phyloP scores from a whole-genome alignment of 2,113 vertebrate genomes.

The Microcebus tavaratra region DNA sequence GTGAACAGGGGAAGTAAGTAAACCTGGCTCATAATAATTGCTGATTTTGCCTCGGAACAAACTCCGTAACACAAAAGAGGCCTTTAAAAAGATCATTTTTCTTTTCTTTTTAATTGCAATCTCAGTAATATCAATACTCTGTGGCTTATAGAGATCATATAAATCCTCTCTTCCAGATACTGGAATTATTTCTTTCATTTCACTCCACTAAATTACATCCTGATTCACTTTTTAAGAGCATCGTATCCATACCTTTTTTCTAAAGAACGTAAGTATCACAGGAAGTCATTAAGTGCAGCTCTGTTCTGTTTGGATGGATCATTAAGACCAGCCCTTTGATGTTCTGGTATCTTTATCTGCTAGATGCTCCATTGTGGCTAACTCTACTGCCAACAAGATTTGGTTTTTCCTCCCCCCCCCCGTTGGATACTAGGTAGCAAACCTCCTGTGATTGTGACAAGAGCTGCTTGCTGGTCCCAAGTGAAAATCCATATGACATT shows the following conservation, averaged over 20 bases:
- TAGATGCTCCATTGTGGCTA: background rate
- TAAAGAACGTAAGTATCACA: background rate
- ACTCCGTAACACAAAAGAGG: background rate
- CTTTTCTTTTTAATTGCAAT: slow-evolving; percentile 19
- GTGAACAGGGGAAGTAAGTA: background rate
- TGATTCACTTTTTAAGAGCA: background rate
- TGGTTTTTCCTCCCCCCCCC: background rate
- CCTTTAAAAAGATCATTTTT: background rate
- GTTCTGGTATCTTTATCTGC: background rate
- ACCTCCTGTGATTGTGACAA: background rate
- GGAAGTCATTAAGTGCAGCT: background rate
- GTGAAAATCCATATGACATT: background rate
- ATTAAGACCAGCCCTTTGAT: background rate
- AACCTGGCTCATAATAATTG: background rate
- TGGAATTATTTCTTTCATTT: slow-evolving; percentile 36
- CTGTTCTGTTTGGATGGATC: background rate
- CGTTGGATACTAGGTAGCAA: background rate
- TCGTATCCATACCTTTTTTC: background rate
- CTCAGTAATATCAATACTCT: slow-evolving; percentile 19
- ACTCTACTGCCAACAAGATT: background rate
- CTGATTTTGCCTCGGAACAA: background rate
- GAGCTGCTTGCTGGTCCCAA: background rate
- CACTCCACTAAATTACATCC: background rate
- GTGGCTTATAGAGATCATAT: background rate
- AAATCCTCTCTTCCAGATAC: background rate